These are phyloP conservation scores for Heterodera schachtii DNA, from an alignment of 1,140 invertebrate genomes.

Conservation along the genomic window DNA sequence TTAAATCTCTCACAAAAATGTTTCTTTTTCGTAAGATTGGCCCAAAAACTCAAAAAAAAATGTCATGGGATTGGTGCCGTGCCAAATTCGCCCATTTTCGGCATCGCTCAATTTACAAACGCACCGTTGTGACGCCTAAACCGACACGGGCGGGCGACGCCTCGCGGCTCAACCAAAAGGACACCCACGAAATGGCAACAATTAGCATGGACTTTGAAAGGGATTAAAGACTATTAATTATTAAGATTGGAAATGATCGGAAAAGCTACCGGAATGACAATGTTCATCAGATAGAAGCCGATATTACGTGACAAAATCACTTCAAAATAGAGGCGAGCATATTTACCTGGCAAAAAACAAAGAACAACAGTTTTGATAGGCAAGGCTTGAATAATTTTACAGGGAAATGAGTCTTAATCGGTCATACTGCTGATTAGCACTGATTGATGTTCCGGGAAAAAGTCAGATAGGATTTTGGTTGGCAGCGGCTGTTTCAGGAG, in stretches of 20 bases:
- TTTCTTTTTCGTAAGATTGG: too few relatives aligned
- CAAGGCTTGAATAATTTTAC: too few relatives aligned
- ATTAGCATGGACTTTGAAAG: constrained; percentile 76
- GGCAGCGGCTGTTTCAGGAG: too few relatives aligned
- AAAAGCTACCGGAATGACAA: constrained; percentile 88
- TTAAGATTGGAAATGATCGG: too few relatives aligned
- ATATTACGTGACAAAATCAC: constrained; percentile 96
- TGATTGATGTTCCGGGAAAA: too few relatives aligned
- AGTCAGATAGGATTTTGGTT: too few relatives aligned
- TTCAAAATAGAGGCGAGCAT: constrained; percentile 69
- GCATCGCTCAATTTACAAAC: constrained; percentile 1
- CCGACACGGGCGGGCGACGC: constrained; percentile 65
- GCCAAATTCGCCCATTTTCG: too few relatives aligned
- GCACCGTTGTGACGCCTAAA: constrained; percentile 63
- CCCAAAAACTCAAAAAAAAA: neutral
- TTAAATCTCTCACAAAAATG: too few relatives aligned
- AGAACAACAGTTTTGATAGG: too few relatives aligned
- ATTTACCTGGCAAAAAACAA: constrained; percentile 54
- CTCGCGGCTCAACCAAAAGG: constrained; percentile 69
- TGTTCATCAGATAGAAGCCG: constrained; percentile 99
- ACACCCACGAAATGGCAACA: constrained; percentile 98
- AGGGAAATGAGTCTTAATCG: too few relatives aligned
- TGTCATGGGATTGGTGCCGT: too few relatives aligned
- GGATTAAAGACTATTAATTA: constrained; percentile 68
- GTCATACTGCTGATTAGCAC: too few relatives aligned